phyloP scores from a whole-genome alignment of 2,888 invertebrate species.

The Chloroclystis v-ata region DNA sequence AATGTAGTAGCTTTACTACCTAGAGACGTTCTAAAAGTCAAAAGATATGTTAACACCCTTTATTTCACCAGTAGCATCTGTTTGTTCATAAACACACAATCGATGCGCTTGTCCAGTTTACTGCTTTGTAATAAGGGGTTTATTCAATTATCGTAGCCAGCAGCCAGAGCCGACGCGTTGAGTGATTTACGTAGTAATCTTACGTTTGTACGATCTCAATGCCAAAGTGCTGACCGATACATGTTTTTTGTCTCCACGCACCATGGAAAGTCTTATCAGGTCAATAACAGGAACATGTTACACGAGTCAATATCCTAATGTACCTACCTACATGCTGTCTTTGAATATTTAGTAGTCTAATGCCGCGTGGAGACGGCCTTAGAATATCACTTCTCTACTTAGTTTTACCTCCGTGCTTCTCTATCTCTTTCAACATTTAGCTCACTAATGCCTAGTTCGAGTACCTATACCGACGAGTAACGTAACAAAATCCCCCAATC shows the following conservation, averaged over 20 bases:
- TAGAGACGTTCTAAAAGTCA: too few relatives aligned
- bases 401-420: too few relatives aligned
- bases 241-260: conserved; percentile 4
- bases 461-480: too few relatives aligned
- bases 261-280: conserved; percentile 1
- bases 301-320: conserved; percentile 5
- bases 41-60: conserved; percentile 14
- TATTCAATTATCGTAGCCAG: conserved; percentile 70
- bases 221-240: conserved; percentile 19
- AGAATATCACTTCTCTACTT: too few relatives aligned
- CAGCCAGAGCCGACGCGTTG: conserved; percentile 64
- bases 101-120: conserved; percentile 63
- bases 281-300: conserved; percentile 3
- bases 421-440: too few relatives aligned
- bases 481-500: too few relatives aligned
- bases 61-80: conserved; percentile 42
- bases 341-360: too few relatives aligned
- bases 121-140: conserved; percentile 65
- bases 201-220: conserved; percentile 35
- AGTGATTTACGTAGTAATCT: conserved; percentile 54
- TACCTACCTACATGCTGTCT: neutral
- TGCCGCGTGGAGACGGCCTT: too few relatives aligned
- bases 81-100: conserved; percentile 67
- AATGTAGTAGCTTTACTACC: too few relatives aligned
- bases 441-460: too few relatives aligned